These are phyloP conservation scores for Hipposideros armiger DNA, from an alignment of 2,113 vertebrate genomes.

Conservation along the genomic window DNA sequence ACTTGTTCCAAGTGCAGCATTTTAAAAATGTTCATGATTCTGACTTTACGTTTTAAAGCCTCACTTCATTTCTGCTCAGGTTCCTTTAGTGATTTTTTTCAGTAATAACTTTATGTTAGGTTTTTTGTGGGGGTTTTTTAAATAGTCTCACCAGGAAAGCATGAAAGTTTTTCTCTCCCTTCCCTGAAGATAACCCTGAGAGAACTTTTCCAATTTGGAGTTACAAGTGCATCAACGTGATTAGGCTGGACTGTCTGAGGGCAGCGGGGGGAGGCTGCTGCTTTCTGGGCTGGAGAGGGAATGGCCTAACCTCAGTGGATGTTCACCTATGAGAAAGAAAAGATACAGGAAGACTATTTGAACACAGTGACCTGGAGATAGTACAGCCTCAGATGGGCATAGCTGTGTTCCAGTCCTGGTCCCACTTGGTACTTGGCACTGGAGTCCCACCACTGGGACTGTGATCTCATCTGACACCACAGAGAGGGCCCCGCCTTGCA, in stretches of 20 bases:
- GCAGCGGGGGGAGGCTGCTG: not conserved
- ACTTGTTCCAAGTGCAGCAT: conserved; percentile 17
- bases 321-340: not conserved
- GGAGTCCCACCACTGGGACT: not conserved
- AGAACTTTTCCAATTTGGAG: not conserved
- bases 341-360: not conserved
- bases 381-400: not conserved
- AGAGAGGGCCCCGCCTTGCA: not conserved
- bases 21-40: conserved; percentile 16
- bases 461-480: not conserved
- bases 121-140: not conserved
- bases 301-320: not conserved
- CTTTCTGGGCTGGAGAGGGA: not conserved
- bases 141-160: not conserved
- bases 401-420: not conserved
- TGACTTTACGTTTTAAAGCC: conserved; percentile 35
- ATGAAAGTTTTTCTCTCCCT: not conserved
- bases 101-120: not conserved
- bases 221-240: not conserved
- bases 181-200: not conserved
- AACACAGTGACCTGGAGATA: not conserved
- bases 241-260: not conserved
- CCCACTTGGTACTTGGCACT: not conserved
- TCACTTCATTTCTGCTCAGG: conserved; percentile 37
- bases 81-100: conserved; percentile 1